Percentiles rank a stretch among this genome's conserved stretches.
Evolutionary conservation across 2,113 vertebrate genomes (phyloP).

Genomic region (Nicator chloris): DNA sequence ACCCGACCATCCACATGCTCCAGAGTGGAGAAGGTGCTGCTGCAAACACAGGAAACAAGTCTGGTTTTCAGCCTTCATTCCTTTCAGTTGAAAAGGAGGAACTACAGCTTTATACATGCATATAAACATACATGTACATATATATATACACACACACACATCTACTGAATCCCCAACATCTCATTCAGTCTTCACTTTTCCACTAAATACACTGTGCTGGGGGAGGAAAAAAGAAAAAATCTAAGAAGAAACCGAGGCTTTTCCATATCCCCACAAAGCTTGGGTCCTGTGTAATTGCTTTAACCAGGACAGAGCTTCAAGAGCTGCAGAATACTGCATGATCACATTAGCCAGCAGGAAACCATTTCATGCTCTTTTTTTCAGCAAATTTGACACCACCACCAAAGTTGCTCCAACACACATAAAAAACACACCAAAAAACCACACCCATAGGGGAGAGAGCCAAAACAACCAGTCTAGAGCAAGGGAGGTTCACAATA

Average conservation of each 20-base stretch:
- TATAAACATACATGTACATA: rapidly evolving
- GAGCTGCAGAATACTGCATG: neutral
- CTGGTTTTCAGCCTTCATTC: conserved; percentile 16
- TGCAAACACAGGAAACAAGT: conserved; percentile 25
- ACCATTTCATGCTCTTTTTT: neutral
- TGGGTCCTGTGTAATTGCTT: neutral
- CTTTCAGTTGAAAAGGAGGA: neutral
- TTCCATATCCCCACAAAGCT: neutral
- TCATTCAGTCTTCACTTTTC: neutral
- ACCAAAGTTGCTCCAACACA: neutral
- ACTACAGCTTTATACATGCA: neutral
- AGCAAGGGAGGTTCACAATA: neutral
- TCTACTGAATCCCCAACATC: neutral
- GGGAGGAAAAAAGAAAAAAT: neutral
- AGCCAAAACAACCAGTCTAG: neutral
- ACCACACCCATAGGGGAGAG: neutral
- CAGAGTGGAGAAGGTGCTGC: neutral
- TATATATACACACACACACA: neutral
- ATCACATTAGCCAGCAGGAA: neutral
- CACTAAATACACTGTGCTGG: neutral
- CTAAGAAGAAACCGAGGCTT: neutral
- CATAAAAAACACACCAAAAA: neutral
- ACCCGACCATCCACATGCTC: neutral
- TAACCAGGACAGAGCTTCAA: neutral
- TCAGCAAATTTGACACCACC: neutral